Conservation (phyloP, 2,888 invertebrate genomes). For the Pseudococcus jackbeardsleyi region DNA sequence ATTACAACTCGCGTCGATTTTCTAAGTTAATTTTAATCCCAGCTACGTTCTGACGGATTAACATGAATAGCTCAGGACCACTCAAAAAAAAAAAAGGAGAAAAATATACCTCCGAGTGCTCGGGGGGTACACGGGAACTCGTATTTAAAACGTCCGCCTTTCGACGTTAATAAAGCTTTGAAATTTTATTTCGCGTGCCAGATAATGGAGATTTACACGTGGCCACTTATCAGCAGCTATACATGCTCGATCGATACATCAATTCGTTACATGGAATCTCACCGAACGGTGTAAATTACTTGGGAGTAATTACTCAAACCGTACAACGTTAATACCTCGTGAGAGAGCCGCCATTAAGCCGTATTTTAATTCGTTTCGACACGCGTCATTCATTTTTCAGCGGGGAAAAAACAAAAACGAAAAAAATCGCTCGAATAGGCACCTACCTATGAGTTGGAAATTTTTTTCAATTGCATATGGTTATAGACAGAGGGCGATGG, state of each 20-base stretch:
- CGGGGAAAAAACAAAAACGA: background rate
- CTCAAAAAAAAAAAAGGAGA: background rate
- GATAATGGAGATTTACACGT: conserved; percentile 20
- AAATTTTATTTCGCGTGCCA: conserved; percentile 35
- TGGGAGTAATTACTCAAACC: background rate
- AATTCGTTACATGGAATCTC: background rate
- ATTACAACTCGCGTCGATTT: background rate
- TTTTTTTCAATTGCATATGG: background rate
- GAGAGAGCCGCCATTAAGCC: background rate
- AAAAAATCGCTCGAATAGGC: background rate
- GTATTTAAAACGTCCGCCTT: conserved; percentile 25
- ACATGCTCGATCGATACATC: conserved; percentile 15
- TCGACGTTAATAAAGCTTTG: background rate
- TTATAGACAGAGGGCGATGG: background rate
- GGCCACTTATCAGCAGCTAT: background rate
- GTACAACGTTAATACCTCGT: background rate
- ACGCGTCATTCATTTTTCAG: conserved; percentile 11
- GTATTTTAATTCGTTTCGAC: conserved; percentile 21
- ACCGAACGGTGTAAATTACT: background rate
- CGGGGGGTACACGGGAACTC: background rate
- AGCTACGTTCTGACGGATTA: background rate
- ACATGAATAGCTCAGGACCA: background rate
- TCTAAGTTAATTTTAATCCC: background rate
- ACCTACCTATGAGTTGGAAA: background rate
- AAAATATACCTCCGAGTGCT: conserved; percentile 6